Base-by-base conservation (phyloP, 2,888 invertebrate species). In the Tineola bisselliella region DNA sequence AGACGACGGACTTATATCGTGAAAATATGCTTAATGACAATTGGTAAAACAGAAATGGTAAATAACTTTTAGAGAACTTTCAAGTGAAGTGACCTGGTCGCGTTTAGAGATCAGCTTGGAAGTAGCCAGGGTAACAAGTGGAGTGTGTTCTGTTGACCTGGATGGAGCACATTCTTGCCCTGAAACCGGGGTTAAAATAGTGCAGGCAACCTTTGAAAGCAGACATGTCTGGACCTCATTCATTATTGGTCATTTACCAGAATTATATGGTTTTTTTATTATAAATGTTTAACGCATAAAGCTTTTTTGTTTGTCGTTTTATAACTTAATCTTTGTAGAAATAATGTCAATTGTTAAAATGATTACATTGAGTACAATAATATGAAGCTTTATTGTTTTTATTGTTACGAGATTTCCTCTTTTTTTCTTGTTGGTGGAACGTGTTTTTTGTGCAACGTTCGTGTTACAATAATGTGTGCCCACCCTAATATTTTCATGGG, bases 291-390 rank as follows among this genome's bases (percentile, higher is more conserved):
- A 25, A 25, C 6, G 25, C 25, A 25, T 4, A 4, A 4, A 4
- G 25, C 25, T 25, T 38, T 6, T 38, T 38, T 38, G 38, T 38
- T 38, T 38, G 38, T 38, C 38, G 10, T 12, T 38, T 10, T 38
- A 38, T 31, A 38, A 25, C 25, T 25, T 25, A 5, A 25, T 25
- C n/a, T 19, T 54, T 54, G 54, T 54, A 54, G 54, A 6, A 54
- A 25, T 54, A 8, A 25, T 54, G 54, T 54, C 54, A 54, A 54
- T 54, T 54, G 54, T 58, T 17, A 33, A 8, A 58, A 58, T 33
- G 58, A 33, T 58, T 58, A 58, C 58, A 31, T 15, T 15, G 58
- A 33, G 58, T 58, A 58, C 58, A 6, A 25, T 33, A 58, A 58
- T 12, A 56, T 15, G 10, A 48, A 18, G 54, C 25, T 18, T 6